Evolutionary conservation across 2,888 invertebrate species (phyloP).

Genomic region (Cacoxenus indagator): DNA sequence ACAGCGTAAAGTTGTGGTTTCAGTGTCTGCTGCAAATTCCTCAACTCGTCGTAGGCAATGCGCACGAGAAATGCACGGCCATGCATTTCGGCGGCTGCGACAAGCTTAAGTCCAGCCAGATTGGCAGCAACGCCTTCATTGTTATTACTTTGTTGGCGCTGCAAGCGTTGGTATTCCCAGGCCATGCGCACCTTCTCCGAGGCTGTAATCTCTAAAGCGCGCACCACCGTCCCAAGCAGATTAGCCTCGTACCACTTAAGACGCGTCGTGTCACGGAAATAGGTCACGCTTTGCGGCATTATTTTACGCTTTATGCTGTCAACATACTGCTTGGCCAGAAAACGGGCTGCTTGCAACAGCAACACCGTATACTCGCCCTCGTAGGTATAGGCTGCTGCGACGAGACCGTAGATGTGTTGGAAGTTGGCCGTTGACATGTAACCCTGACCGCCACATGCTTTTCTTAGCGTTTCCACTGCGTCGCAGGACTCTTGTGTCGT

Average conservation of each 20-base stretch:
- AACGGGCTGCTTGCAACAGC: conserved; percentile 87
- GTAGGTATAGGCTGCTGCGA: conserved; percentile 90
- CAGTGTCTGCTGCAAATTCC: conserved; percentile 26
- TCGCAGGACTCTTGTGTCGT: conserved; percentile 80
- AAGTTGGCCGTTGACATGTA: conserved; percentile 89
- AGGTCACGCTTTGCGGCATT: conserved; percentile 78
- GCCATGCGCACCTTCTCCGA: conserved; percentile 77
- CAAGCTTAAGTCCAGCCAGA: conserved; percentile 83
- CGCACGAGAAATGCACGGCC: conserved; percentile 55
- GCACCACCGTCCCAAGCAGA: conserved; percentile 60
- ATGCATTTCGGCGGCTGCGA: conserved; percentile 80
- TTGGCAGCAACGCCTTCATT: conserved; percentile 86
- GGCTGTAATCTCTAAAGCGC: conserved; percentile 71
- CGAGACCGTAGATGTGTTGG: conserved; percentile 83
- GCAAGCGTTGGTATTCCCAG: conserved; percentile 76
- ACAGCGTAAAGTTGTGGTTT: conserved; percentile 29
- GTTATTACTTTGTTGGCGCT: conserved; percentile 65
- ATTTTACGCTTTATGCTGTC: conserved; percentile 74
- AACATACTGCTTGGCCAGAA: conserved; percentile 82
- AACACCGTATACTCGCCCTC: conserved; percentile 98
- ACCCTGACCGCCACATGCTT: conserved; percentile 96
- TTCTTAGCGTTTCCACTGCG: conserved; percentile 86
- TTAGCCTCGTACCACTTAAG: conserved; percentile 43
- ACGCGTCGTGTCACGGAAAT: conserved; percentile 71
- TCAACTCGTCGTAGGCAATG: conserved; percentile 40